These are phyloP conservation scores for Phoeniculus purpureus DNA, from an alignment of 2,797 vertebrate genomes.

Conservation along the genomic window DNA sequence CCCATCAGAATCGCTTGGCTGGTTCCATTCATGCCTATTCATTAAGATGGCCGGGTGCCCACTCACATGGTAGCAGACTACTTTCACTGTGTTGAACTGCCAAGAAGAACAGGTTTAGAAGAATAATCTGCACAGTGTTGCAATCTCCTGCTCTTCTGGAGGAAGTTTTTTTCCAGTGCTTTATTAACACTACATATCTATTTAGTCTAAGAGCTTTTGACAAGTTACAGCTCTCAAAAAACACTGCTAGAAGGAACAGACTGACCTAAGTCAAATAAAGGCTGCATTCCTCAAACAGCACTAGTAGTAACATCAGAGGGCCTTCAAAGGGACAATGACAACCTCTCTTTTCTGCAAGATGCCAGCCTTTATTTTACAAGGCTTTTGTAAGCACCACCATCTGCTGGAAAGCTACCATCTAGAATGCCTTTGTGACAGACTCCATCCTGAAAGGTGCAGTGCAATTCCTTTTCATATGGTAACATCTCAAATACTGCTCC, in stretches of 20 bases:
- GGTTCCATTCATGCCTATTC: conserved; percentile 60
- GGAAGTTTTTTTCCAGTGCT: neutral
- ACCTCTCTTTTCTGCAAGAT: neutral
- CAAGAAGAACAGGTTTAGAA: conserved; percentile 55
- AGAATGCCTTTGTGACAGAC: neutral
- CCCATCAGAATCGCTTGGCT: conserved; percentile 48
- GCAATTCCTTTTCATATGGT: neutral
- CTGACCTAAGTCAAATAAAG: neutral
- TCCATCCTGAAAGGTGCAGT: neutral
- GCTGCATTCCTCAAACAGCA: neutral
- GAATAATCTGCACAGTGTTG: conserved; percentile 35
- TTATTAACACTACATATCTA: neutral
- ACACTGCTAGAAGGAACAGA: neutral
- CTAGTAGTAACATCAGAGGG: neutral
- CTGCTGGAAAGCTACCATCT: neutral
- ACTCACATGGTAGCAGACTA: conserved; percentile 41
- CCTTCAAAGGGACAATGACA: neutral
- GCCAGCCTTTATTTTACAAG: neutral
- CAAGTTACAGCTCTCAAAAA: neutral
- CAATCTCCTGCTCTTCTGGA: neutral
- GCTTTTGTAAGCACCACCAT: neutral
- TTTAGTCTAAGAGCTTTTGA: conserved; percentile 15
- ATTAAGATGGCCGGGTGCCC: conserved; percentile 28
- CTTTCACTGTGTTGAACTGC: conserved; percentile 31
- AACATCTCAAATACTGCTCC: neutral